phyloP scores from a whole-genome alignment of 2,113 vertebrate genomes.

The Xyrauchen texanus region DNA sequence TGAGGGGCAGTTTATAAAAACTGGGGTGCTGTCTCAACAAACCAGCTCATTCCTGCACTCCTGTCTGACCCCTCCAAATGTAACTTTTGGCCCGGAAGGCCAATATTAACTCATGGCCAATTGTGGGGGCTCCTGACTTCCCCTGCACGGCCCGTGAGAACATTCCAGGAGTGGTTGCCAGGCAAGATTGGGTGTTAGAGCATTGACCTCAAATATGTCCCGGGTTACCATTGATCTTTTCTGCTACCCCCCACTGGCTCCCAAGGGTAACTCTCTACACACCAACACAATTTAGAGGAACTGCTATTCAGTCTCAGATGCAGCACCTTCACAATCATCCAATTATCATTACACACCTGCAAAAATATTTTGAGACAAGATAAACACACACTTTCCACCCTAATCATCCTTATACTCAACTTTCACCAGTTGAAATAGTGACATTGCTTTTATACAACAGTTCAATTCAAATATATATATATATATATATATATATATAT shows the following conservation, averaged over 20 bases:
- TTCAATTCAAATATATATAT: too few relatives aligned
- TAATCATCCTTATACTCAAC: constrained; percentile 12
- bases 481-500: too few relatives aligned
- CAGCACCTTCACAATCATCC: constrained; percentile 51
- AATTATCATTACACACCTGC: constrained; percentile 56
- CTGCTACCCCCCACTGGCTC: neutral
- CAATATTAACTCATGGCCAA: constrained; percentile 66
- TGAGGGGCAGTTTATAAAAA: constrained; percentile 55
- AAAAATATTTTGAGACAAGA: constrained; percentile 29
- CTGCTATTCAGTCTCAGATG: constrained; percentile 45
- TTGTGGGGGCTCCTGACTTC: constrained; percentile 56
- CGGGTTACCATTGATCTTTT: constrained; percentile 60
- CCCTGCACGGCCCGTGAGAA: constrained; percentile 61
- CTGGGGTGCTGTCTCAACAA: constrained; percentile 46
- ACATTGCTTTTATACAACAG: too few relatives aligned
- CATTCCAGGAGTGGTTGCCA: constrained; percentile 63
- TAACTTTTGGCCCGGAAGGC: constrained; percentile 66
- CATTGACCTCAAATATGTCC: constrained; percentile 62
- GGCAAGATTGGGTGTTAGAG: constrained; percentile 58
- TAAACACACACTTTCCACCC: neutral
- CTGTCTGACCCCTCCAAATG: constrained; percentile 63
- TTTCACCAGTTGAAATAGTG: too few relatives aligned
- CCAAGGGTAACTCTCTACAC: constrained; percentile 23
- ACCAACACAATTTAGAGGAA: constrained; percentile 52
- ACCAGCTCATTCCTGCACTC: constrained; percentile 57